These are phyloP conservation scores for Neofelis nebulosa DNA, from an alignment of 2,113 vertebrate species.

Conservation along the genomic window DNA sequence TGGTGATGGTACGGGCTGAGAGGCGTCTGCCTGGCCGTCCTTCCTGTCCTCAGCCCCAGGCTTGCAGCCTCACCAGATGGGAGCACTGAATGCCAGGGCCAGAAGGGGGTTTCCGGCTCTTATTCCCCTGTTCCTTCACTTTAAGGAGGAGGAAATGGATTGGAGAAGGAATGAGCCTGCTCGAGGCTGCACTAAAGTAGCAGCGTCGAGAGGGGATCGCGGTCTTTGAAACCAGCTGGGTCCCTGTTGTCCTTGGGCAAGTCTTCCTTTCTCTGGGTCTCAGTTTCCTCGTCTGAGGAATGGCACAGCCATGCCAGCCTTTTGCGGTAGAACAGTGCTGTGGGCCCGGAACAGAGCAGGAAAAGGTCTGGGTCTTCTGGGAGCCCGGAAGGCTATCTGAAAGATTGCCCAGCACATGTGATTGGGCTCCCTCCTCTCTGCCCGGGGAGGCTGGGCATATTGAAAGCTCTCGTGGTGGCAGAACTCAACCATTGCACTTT, in stretches of 20 bases:
- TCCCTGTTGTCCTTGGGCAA: not conserved
- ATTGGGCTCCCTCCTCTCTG: not conserved
- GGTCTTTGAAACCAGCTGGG: not conserved
- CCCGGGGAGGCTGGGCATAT: not conserved
- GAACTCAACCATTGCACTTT: not conserved
- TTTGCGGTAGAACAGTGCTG: not conserved
- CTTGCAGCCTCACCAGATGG: not conserved
- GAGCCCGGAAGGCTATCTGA: not conserved
- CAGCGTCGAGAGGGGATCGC: not conserved
- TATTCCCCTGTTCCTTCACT: not conserved
- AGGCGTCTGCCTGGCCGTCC: not conserved
- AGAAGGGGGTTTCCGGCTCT: not conserved
- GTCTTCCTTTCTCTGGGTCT: not conserved
- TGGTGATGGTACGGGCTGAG: not conserved
- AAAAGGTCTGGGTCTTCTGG: not conserved
- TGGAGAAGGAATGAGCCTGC: not conserved
- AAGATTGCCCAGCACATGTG: not conserved
- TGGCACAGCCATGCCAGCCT: not conserved
- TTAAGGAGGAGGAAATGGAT: not conserved
- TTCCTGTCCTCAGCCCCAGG: not conserved
- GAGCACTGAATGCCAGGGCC: not conserved
- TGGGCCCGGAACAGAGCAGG: not conserved
- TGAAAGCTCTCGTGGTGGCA: not conserved
- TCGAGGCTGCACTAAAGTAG: not conserved
- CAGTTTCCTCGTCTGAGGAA: not conserved